Percentiles rank a stretch among this genome's conserved stretches.
Conservation (phyloP, 1,140 invertebrate genomes). For the Sinella curviseta region DNA sequence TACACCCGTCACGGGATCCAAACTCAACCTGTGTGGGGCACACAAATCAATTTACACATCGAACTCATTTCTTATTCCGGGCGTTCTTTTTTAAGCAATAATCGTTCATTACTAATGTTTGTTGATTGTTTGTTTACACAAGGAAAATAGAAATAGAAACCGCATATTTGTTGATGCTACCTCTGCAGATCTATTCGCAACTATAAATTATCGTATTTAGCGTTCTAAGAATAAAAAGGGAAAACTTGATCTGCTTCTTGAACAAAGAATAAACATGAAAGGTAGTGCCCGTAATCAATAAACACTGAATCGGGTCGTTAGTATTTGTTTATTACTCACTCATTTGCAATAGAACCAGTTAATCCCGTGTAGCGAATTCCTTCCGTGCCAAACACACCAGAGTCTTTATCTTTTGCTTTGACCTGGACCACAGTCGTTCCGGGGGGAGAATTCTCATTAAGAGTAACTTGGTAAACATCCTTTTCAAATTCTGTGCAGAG, state of each 20-base stretch:
- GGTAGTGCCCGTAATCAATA: neutral
- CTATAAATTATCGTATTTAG: too few relatives aligned
- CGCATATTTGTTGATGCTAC: too few relatives aligned
- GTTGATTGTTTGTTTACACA: neutral
- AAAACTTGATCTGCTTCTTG: too few relatives aligned
- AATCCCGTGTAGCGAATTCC: conserved; percentile 85
- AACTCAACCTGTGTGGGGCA: conserved; percentile 64
- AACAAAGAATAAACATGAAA: neutral
- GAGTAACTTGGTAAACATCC: conserved; percentile 50
- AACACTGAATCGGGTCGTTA: neutral
- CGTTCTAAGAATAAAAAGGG: too few relatives aligned
- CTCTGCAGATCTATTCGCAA: too few relatives aligned
- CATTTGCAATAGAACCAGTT: conserved; percentile 75
- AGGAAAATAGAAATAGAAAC: neutral
- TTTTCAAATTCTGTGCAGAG: conserved; percentile 39
- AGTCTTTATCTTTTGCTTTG: conserved; percentile 79
- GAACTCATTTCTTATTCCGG: neutral
- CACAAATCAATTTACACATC: neutral
- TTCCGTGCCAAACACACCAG: conserved; percentile 77
- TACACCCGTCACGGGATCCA: conserved; percentile 78
- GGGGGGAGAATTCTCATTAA: conserved; percentile 75
- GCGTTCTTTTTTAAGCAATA: too few relatives aligned
- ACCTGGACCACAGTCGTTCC: conserved; percentile 81
- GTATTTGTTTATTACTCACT: conserved; percentile 63
- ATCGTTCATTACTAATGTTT: neutral